Evolutionary conservation across 2,888 invertebrate genomes (phyloP).

Genomic region (Cloeon dipterum): DNA sequence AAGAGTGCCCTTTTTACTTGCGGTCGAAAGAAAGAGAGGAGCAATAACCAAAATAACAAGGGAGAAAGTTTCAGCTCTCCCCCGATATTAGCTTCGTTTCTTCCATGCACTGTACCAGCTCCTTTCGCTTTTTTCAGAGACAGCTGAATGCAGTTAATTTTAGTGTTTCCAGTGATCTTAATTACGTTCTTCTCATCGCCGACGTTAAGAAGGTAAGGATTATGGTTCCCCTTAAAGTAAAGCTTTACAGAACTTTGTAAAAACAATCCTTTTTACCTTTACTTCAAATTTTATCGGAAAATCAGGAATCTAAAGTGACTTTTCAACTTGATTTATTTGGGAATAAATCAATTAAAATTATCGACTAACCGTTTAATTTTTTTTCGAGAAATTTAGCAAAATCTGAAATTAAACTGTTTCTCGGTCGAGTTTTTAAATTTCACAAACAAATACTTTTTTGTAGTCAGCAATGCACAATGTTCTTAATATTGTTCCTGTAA

Average conservation of each 20-base stretch:
- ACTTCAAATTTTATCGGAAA: no score
- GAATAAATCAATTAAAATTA: neutral
- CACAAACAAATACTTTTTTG: no score
- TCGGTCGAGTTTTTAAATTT: no score
- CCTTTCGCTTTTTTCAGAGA: constrained; percentile 28
- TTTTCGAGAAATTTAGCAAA: neutral
- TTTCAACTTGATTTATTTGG: neutral
- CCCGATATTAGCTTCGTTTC: neutral
- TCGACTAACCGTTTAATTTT: neutral
- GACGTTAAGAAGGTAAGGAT: constrained; percentile 26
- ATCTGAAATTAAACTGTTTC: no score
- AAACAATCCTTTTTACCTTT: no score
- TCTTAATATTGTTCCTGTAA: neutral
- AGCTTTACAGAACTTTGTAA: neutral
- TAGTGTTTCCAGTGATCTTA: constrained; percentile 52
- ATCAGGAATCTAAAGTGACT: neutral
- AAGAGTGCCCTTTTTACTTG: neutral
- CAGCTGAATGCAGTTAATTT: constrained; percentile 56
- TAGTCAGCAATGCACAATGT: no score
- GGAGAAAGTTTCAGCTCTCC: neutral
- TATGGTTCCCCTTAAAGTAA: neutral
- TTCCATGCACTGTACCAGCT: neutral
- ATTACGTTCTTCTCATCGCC: constrained; percentile 51
- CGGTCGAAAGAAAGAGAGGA: no score
- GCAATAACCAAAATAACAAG: no score